Evolutionary conservation across 2,113 vertebrate genomes (phyloP).

Genomic region (Amia ocellicauda): DNA sequence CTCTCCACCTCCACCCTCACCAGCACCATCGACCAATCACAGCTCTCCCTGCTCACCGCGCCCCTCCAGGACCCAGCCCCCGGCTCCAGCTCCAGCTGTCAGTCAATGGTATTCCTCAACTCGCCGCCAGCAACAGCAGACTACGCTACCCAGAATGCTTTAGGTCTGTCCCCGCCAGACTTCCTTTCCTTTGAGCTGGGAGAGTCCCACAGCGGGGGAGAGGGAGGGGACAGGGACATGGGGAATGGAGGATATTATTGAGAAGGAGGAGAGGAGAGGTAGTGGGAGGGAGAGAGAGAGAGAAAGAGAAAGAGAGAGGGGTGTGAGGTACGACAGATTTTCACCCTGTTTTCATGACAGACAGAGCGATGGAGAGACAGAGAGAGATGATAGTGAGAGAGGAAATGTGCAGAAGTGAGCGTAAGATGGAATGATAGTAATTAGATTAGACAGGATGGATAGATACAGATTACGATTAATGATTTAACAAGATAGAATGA

Average conservation of each 20-base stretch:
- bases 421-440: no score
- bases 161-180: constrained; percentile 30
- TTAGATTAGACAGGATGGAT: no score
- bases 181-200: constrained; percentile 37
- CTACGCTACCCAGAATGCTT: constrained; percentile 42
- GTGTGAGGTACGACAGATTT: no score
- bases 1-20: constrained; percentile 20
- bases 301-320: no score
- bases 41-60: constrained; percentile 53
- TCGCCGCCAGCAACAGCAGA: constrained; percentile 37
- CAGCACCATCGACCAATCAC: constrained; percentile 58
- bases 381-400: no score
- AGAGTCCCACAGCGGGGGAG: constrained; percentile 20
- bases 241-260: background rate
- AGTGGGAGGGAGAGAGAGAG: no score
- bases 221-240: background rate
- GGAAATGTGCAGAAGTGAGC: no score
- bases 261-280: background rate
- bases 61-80: constrained; percentile 27
- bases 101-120: constrained; percentile 17
- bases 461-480: no score
- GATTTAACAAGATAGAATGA: no score
- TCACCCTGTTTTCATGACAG: no score
- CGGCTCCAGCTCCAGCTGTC: constrained; percentile 21
- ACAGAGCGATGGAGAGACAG: no score